Percentiles rank a stretch among this genome's conserved stretches.
These are phyloP conservation scores for Peromyscus aztecus DNA, from an alignment of 2,797 vertebrate genomes.

Conservation along the genomic window DNA sequence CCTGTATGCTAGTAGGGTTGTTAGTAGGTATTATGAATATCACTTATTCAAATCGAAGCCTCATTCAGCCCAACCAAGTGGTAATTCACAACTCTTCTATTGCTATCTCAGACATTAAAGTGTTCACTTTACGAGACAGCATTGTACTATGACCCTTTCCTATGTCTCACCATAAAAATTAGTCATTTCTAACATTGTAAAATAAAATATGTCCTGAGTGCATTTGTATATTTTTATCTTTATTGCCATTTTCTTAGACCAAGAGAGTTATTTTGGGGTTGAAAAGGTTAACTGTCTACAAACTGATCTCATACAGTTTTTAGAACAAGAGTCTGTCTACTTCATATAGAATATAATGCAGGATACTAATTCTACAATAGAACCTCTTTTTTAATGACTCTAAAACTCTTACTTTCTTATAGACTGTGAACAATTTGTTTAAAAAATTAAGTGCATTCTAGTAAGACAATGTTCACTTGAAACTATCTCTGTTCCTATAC, in stretches of 20 bases:
- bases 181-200: neutral
- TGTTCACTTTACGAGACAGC: neutral
- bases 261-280: neutral
- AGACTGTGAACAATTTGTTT: neutral
- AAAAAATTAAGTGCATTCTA: neutral
- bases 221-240: neutral
- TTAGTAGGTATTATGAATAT: conserved; percentile 16
- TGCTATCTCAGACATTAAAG: neutral
- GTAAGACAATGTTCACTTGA: neutral
- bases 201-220: neutral
- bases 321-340: neutral
- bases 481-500: neutral
- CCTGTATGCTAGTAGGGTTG: neutral
- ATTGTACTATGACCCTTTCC: neutral
- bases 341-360: neutral
- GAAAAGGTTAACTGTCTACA: neutral
- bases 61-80: neutral
- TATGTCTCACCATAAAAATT: neutral
- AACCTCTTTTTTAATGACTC: neutral
- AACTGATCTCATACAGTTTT: neutral
- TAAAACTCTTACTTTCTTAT: neutral
- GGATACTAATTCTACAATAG: neutral
- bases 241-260: neutral
- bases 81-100: neutral
- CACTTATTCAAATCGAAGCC: neutral